A percentile compares a stretch with the other conserved stretches of the same genome.
Evolutionary conservation across 2,113 vertebrate genomes (phyloP).

Genomic region (Odocoileus virginianus): DNA sequence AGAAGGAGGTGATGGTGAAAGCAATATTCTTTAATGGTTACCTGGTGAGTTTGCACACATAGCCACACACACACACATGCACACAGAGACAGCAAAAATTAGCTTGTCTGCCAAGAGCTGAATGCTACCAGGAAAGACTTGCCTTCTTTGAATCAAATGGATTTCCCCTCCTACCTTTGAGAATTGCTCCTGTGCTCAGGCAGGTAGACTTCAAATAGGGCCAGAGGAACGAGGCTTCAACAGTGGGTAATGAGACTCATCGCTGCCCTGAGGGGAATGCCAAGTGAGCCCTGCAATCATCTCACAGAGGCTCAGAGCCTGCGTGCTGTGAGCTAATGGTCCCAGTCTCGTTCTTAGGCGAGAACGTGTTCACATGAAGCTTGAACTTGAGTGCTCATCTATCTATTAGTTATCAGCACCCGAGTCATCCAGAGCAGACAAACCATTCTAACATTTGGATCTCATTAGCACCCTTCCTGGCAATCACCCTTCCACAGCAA

Average conservation of each 20-base stretch:
- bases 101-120: not conserved
- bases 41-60: not conserved
- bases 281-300: not conserved
- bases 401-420: conserved; percentile 10
- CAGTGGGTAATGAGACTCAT: not conserved
- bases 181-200: not conserved
- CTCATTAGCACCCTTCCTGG: not conserved
- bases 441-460: not conserved
- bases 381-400: not conserved
- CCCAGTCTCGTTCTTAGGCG: conserved; percentile 7
- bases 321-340: conserved; percentile 27
- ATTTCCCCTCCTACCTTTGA: not conserved
- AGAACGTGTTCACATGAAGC: conserved; percentile 26
- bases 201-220: not conserved
- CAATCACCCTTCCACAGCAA: not conserved
- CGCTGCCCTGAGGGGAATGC: not conserved
- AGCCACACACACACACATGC: not conserved
- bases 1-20: not conserved
- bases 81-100: not conserved
- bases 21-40: not conserved
- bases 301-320: not conserved
- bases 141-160: not conserved
- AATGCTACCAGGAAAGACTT: not conserved
- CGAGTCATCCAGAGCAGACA: conserved; percentile 5
- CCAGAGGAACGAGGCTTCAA: not conserved